Percentiles rank a stretch among this genome's conserved stretches.
phyloP scores from a whole-genome alignment of 2,113 vertebrate genomes.

The Uropsilus gracilis region DNA sequence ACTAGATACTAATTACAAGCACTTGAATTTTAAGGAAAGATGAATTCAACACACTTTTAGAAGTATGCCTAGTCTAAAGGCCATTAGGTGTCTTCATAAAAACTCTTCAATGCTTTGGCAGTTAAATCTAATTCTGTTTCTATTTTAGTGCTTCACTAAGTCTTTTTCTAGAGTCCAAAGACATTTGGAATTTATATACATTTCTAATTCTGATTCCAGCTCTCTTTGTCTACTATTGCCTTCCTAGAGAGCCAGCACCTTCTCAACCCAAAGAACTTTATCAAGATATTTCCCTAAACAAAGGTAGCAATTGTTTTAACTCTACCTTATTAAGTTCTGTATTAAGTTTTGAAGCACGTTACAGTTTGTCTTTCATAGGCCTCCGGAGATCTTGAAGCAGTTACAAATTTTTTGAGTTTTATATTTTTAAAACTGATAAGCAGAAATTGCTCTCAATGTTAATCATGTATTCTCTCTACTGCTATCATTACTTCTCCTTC shows the following conservation, averaged over 20 bases:
- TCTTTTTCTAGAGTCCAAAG: not conserved
- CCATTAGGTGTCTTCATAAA: not conserved
- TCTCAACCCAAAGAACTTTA: not conserved
- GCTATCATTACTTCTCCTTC: not conserved
- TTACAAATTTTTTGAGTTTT: not conserved
- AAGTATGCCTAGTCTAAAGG: not conserved
- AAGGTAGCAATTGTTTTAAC: not conserved
- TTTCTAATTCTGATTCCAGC: constrained; percentile 6
- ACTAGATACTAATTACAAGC: not conserved
- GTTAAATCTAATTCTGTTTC: constrained; percentile 27
- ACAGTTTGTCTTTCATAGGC: not conserved
- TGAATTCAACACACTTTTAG: not conserved
- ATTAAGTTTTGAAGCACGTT: constrained; percentile 1
- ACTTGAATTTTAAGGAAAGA: constrained; percentile 7
- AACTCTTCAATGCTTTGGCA: not conserved
- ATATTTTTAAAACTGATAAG: not conserved
- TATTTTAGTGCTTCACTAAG: not conserved
- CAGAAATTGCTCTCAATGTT: not conserved
- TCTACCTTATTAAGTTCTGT: not conserved
- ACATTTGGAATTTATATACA: constrained; percentile 3
- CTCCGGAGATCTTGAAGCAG: not conserved
- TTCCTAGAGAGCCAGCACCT: not conserved
- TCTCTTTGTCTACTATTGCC: not conserved
- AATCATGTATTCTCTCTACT: not conserved
- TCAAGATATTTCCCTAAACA: not conserved